phyloP scores from a whole-genome alignment of 2,113 vertebrate genomes.

The Alces alces region DNA sequence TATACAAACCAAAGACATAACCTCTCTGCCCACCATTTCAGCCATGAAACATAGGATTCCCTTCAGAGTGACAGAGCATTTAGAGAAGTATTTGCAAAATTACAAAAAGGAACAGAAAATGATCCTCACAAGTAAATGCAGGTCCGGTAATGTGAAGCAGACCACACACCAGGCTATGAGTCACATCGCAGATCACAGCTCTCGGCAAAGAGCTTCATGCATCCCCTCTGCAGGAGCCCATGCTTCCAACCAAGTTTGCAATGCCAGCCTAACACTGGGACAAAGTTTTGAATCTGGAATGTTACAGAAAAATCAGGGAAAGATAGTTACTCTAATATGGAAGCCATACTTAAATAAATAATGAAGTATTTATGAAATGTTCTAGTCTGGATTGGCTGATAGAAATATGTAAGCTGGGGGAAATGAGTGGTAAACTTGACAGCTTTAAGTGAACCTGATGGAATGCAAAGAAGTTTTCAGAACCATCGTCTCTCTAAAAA shows the following conservation, averaged over 20 bases:
- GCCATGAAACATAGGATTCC: conserved; percentile 4
- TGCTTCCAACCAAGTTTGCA: conserved; percentile 19
- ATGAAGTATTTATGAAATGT: background rate
- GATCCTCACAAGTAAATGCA: conserved; percentile 17
- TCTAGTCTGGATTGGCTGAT: background rate
- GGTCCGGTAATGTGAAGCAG: background rate
- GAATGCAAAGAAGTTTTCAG: conserved; percentile 22
- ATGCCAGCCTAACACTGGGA: conserved; percentile 19
- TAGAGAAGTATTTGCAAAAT: conserved; percentile 10
- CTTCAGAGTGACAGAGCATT: conserved; percentile 45
- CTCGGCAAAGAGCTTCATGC: background rate
- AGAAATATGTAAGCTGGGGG: background rate
- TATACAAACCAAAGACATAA: conserved; percentile 50
- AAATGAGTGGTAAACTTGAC: background rate
- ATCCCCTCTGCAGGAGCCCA: background rate
- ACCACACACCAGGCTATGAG: background rate
- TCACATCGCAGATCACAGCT: background rate
- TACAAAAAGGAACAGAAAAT: background rate
- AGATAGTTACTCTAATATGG: conserved; percentile 17
- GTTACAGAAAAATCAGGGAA: conserved; percentile 40
- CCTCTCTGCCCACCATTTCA: background rate
- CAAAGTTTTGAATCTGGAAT: conserved; percentile 24
- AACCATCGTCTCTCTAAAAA: conserved; percentile 29
- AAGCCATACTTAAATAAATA: conserved; percentile 21
- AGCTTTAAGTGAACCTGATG: background rate